Percentiles rank a stretch among this genome's conserved stretches.
phyloP scores from a whole-genome alignment of 1,140 invertebrate genomes.

The Leptinotarsa lineolata region DNA sequence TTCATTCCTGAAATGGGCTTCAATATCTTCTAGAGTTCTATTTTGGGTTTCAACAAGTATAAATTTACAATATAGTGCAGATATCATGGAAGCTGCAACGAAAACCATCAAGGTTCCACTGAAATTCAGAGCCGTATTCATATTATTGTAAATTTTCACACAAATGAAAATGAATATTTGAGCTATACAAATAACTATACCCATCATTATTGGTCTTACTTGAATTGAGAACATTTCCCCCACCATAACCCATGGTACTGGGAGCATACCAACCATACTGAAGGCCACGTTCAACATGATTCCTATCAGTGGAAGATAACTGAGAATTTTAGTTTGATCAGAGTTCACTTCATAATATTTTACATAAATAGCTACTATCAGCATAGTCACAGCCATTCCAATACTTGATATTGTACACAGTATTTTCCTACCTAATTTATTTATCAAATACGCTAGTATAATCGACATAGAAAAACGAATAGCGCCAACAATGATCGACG shows the following conservation, averaged over 20 bases:
- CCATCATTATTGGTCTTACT: slow-evolving; percentile 70
- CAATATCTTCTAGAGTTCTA: slow-evolving; percentile 78
- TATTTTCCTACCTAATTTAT: slow-evolving; percentile 68
- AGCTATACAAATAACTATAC: slow-evolving; percentile 70
- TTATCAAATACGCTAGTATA: slow-evolving; percentile 70
- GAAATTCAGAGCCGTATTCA: slow-evolving; percentile 62
- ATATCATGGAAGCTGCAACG: slow-evolving; percentile 67
- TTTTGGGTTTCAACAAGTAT: slow-evolving; percentile 83
- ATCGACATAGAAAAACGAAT: slow-evolving; percentile 71
- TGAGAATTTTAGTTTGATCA: slow-evolving; percentile 57
- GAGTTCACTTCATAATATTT: slow-evolving; percentile 53
- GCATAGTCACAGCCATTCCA: slow-evolving; percentile 66
- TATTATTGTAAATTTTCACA: slow-evolving; percentile 71
- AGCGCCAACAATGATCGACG: slow-evolving; percentile 75
- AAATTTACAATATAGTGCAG: slow-evolving; percentile 68
- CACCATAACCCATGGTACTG: slow-evolving; percentile 76
- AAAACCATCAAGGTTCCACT: slow-evolving; percentile 80
- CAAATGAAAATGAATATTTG: slow-evolving; percentile 72
- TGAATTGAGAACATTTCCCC: slow-evolving; percentile 74
- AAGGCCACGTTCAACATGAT: slow-evolving; percentile 70
- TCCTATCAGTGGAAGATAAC: slow-evolving; percentile 65
- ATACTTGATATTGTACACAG: slow-evolving; percentile 70
- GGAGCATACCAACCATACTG: slow-evolving; percentile 75
- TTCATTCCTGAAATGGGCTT: slow-evolving; percentile 63
- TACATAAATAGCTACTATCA: slow-evolving; percentile 61